A percentile compares a stretch with the other conserved stretches of the same genome.
phyloP scores from a whole-genome alignment of 2,888 invertebrate species.

The Athalia circularis region DNA sequence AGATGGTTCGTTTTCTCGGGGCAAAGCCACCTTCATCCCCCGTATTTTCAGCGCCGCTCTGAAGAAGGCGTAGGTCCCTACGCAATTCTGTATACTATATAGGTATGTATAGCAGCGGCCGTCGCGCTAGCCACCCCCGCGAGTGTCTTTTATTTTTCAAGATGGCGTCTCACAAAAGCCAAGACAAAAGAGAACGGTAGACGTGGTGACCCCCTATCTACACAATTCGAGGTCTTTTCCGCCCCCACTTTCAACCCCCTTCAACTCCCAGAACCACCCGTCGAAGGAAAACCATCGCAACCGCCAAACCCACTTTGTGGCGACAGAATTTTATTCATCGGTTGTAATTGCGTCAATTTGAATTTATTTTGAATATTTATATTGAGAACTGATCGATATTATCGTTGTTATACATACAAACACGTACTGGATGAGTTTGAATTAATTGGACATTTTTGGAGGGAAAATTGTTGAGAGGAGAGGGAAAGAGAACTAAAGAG shows the following conservation, averaged over 20 bases:
- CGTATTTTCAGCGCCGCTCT: not conserved
- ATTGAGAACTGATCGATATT: conserved; percentile 38
- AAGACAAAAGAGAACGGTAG: conserved; percentile 44
- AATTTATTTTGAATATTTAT: conserved; percentile 43
- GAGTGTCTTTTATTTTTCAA: conserved; percentile 42
- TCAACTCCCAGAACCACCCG: not conserved
- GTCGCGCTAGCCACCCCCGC: conserved; percentile 22
- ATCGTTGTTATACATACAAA: not conserved
- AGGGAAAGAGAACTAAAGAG: not conserved
- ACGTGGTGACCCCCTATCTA: conserved; percentile 30
- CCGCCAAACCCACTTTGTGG: conserved; percentile 43
- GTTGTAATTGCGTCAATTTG: conserved; percentile 42
- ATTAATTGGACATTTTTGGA: conserved; percentile 34
- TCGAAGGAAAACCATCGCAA: conserved; percentile 23
- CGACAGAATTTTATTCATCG: conserved; percentile 44
- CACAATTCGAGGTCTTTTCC: conserved; percentile 2
- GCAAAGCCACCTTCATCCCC: conserved; percentile 23
- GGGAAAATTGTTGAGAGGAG: not conserved
- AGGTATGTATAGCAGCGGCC: too few relatives aligned
- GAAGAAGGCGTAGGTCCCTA: too few relatives aligned
- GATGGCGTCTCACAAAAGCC: conserved; percentile 40
- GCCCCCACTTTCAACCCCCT: not conserved
- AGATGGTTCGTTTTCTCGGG: conserved; percentile 34
- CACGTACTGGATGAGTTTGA: not conserved
- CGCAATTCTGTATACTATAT: too few relatives aligned